Conservation (phyloP, 2,888 invertebrate genomes). For the Caenorhabditis japonica region DNA sequence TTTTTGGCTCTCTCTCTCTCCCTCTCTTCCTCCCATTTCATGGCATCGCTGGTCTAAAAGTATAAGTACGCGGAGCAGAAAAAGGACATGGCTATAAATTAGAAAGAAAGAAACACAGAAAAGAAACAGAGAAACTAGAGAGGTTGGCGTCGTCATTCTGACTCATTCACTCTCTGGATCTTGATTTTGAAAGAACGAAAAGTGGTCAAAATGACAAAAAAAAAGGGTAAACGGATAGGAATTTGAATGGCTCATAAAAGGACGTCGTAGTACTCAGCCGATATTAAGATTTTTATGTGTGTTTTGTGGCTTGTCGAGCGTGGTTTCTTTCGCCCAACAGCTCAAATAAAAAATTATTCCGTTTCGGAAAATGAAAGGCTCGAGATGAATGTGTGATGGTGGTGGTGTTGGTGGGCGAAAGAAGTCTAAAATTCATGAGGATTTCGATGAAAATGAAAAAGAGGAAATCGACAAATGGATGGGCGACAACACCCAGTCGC, state of each 20-base stretch:
- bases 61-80: not conserved
- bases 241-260: conserved; percentile 22
- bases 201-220: not conserved
- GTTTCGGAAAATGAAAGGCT: too few species aligned
- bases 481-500: too few species aligned
- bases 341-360: too few species aligned
- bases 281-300: conserved; percentile 48
- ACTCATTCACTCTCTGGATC: not conserved
- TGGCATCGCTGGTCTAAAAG: conserved; percentile 6
- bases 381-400: too few species aligned
- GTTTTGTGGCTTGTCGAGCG: too few species aligned
- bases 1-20: conserved; percentile 8
- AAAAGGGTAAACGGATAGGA: not conserved
- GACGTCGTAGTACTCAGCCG: conserved; percentile 17
- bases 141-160: conserved; percentile 9
- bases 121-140: not conserved
- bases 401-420: conserved; percentile 5
- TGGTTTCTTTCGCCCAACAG: too few species aligned
- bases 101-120: not conserved
- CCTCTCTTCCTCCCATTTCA: not conserved
- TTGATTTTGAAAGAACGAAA: conserved; percentile 7
- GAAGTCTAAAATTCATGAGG: conserved; percentile 30
- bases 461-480: too few species aligned
- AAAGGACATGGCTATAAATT: conserved; percentile 12
- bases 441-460: conserved; percentile 11